These are phyloP conservation scores for Canis aureus DNA, from an alignment of 2,113 vertebrate species.

Conservation along the genomic window DNA sequence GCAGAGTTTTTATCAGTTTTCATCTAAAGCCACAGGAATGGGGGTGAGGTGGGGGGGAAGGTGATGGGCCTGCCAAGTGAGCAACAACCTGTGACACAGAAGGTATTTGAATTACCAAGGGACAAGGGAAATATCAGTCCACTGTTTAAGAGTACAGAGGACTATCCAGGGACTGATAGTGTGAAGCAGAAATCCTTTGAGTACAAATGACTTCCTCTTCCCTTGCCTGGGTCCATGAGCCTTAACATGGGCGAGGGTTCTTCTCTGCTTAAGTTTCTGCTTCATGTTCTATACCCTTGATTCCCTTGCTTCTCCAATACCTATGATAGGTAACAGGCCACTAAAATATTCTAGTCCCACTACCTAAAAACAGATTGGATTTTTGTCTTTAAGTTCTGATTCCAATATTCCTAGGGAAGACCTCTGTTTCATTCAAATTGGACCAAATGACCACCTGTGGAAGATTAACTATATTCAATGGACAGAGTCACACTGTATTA, in stretches of 20 bases:
- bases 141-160: not conserved
- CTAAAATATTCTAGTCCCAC: not conserved
- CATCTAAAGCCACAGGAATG: not conserved
- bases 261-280: not conserved
- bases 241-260: not conserved
- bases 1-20: not conserved
- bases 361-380: not conserved
- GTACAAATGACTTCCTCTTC: too few species aligned
- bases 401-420: not conserved
- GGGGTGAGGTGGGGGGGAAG: not conserved
- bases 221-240: not conserved
- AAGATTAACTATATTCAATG: not conserved
- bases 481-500: not conserved
- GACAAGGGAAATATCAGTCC: not conserved
- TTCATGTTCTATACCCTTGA: not conserved
- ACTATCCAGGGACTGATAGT: not conserved
- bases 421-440: not conserved
- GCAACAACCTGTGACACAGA: not conserved
- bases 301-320: not conserved
- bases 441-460: not conserved
- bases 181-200: not conserved
- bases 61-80: not conserved
- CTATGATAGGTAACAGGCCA: not conserved
- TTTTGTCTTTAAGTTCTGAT: not conserved
- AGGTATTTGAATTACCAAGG: not conserved